Conservation (phyloP, 2,888 invertebrate species). For the Nomada fucata region DNA sequence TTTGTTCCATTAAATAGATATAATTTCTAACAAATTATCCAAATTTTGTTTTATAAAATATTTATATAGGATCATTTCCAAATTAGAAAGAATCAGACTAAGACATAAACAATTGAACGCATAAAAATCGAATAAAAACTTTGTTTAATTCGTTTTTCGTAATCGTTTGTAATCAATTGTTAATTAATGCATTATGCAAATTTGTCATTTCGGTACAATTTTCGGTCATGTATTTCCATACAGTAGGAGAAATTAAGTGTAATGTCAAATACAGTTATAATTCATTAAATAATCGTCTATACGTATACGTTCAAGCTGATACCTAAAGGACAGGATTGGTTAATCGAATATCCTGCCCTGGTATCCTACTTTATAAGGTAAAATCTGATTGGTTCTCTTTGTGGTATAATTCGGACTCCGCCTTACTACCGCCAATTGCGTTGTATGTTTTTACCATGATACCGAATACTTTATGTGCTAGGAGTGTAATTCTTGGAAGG, state of each 20-base stretch:
- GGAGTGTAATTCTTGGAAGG: conserved; percentile 65
- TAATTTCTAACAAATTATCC: not conserved
- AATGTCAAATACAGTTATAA: conserved; percentile 31
- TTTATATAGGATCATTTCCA: not conserved
- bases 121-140: not conserved
- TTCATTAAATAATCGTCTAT: conserved; percentile 42
- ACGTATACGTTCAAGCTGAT: conserved; percentile 68
- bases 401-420: conserved; percentile 82
- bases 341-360: conserved; percentile 83
- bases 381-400: conserved; percentile 83
- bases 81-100: not conserved
- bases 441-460: conserved; percentile 79
- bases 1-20: not conserved
- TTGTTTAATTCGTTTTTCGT: not conserved
- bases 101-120: not conserved
- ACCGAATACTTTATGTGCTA: conserved; percentile 75
- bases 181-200: conserved; percentile 20
- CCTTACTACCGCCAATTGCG: conserved; percentile 82
- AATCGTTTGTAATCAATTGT: not conserved
- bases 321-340: conserved; percentile 82
- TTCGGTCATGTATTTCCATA: conserved; percentile 8
- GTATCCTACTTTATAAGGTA: conserved; percentile 82
- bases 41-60: not conserved
- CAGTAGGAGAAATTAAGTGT: conserved; percentile 34
- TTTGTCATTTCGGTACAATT: conserved; percentile 7